Conservation (phyloP, 2,888 invertebrate species). For the Sturmia bella region DNA sequence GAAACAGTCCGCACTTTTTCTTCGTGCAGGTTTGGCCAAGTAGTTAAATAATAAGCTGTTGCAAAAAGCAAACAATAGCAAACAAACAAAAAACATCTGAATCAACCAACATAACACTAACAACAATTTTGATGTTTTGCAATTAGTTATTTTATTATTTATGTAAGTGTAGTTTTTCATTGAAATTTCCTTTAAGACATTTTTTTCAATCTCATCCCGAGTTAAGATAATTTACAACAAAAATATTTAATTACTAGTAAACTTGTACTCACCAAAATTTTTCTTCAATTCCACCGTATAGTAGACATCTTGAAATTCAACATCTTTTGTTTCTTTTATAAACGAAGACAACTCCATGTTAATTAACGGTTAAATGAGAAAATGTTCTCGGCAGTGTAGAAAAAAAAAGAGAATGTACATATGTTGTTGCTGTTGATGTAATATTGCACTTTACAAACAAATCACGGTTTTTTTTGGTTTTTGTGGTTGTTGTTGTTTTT, state of each 20-base stretch:
- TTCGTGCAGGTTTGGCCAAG: no score
- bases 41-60: no score
- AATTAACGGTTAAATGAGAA: neutral
- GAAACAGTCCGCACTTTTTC: no score
- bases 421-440: conserved; percentile 15
- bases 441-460: neutral
- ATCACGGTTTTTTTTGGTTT: neutral
- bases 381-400: neutral
- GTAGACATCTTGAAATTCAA: conserved; percentile 81
- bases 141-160: no score
- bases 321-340: conserved; percentile 75
- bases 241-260: neutral
- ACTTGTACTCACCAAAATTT: conserved; percentile 77
- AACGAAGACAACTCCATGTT: conserved; percentile 60
- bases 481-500: conserved; percentile 11
- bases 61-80: no score
- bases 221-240: no score
- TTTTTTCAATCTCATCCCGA: no score
- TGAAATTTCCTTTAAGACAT: no score
- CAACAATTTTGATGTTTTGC: no score
- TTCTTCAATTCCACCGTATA: conserved; percentile 79
- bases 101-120: no score
- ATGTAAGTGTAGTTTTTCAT: no score
- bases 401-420: neutral
- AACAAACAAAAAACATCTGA: no score